These are phyloP conservation scores for Frankliniella fusca DNA, from an alignment of 2,888 invertebrate species.

Conservation along the genomic window DNA sequence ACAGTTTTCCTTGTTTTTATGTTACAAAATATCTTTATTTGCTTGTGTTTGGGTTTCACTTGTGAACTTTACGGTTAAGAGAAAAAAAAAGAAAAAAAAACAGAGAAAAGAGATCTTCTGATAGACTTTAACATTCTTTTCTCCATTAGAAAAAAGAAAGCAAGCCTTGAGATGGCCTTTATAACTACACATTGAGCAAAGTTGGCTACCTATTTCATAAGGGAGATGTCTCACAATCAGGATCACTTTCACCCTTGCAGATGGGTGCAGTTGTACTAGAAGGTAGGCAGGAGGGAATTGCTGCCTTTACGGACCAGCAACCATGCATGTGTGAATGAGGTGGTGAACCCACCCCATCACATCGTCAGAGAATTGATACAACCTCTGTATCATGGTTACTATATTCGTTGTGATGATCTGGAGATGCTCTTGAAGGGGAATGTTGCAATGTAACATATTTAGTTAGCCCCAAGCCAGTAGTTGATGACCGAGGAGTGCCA, in stretches of 20 bases:
- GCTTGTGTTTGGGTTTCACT: too few species aligned
- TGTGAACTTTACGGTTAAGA: background rate
- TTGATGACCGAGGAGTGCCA: conserved; percentile 26
- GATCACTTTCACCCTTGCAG: background rate
- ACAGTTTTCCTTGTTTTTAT: too few species aligned
- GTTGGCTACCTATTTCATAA: background rate
- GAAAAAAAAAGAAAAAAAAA: background rate
- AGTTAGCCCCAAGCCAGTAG: background rate
- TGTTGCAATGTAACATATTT: conserved; percentile 28
- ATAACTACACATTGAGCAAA: background rate
- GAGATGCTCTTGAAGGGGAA: background rate
- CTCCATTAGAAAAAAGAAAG: too few species aligned
- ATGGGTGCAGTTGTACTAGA: background rate
- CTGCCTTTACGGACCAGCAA: background rate
- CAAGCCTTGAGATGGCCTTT: too few species aligned
- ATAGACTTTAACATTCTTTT: background rate
- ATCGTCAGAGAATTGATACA: background rate
- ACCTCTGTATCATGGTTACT: conserved; percentile 19
- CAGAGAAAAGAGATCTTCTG: background rate
- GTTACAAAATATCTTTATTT: too few species aligned
- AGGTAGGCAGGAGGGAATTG: background rate
- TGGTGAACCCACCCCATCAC: background rate
- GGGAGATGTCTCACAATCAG: background rate
- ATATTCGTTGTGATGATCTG: conserved; percentile 1
- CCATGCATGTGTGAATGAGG: background rate